Evolutionary conservation across 2,113 vertebrate genomes (phyloP).

Genomic region (Asarcornis scutulata): DNA sequence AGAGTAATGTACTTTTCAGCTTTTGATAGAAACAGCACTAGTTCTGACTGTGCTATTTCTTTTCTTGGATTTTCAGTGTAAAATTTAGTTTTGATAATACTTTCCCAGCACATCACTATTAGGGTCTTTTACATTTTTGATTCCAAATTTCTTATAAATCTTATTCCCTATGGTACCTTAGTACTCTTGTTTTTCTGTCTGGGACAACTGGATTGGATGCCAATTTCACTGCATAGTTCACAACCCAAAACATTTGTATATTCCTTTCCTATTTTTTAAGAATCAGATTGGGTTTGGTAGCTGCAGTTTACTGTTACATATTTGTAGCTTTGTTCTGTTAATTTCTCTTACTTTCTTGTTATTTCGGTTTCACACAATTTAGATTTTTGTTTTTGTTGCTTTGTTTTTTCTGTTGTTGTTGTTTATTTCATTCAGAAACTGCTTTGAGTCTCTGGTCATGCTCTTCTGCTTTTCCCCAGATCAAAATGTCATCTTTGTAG

Average conservation of each 20-base stretch:
- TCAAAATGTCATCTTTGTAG: neutral
- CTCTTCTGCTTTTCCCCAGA: neutral
- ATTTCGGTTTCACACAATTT: neutral
- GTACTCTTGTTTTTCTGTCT: neutral
- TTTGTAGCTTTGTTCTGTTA: neutral
- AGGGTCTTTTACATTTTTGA: neutral
- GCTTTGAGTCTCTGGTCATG: neutral
- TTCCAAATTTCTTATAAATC: neutral
- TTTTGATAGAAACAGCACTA: neutral
- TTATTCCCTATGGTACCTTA: accelerated
- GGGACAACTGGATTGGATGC: neutral
- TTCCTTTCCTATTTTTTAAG: neutral
- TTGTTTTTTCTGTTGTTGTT: too few relatives aligned
- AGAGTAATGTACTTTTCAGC: neutral
- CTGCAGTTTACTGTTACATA: neutral
- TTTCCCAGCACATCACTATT: neutral
- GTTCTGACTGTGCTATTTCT: neutral
- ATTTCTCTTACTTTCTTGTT: neutral
- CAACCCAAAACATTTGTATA: neutral
- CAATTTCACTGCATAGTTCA: neutral
- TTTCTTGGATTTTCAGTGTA: neutral
- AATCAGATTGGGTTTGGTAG: neutral
- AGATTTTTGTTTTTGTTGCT: neutral
- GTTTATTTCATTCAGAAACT: neutral
- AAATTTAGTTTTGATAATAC: neutral